Evolutionary conservation across 1,140 invertebrate genomes (phyloP), one percentile per base, ranked within the genome.

Genomic region (Pachyrhynchus sulphureomaculatus): DNA sequence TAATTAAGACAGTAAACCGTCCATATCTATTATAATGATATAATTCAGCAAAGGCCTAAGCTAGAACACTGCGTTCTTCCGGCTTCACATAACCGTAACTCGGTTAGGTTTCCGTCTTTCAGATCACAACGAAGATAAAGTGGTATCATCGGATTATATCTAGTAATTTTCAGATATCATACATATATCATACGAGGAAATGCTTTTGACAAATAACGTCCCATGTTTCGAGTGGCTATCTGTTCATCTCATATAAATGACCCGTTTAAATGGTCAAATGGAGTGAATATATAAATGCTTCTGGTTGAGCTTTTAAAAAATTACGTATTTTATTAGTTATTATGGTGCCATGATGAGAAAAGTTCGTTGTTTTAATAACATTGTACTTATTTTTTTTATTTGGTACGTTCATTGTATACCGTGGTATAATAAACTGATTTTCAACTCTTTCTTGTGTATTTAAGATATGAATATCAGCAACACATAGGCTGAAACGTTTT

Each of bases 131-230:
- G 42, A 45, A 36, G 59, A 62, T 62, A 62, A 62, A 48, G 32
- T 24, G 33, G 42, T 55, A 62, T 62, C 59, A 32, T 62, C 59
- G 44, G 41, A 54, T 62, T 47, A 54, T 55, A 54, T 48, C 49
- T 47, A 42, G 41, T 62, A 54, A 62, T 54, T 62, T 60, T 54
- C 52, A 47, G 59, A 62, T 62, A 62, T 54, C 52, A 53, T 36
- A 32, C 58, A 62, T 55, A 55, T 62, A 62, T 62, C 59, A 62
- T 62, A 55, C 51, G 42, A 29, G 59, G 58, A 60, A 60, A 60
- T 53, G 58, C 58, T 44, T 52, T 55, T 62, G 59, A 62, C 59
- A 62, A 62, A 62, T 62, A 62, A 62, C 59, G 59, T 62, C 29
- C 59, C 52, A 15, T 55, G 42, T 62, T 60, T 24, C 47, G 47